Evolutionary conservation across 35 echinoderm and acorn worm species (phyloP), one percentile per base, ranked within the genome.

Genomic region (Heliocidaris erythrogramma): DNA sequence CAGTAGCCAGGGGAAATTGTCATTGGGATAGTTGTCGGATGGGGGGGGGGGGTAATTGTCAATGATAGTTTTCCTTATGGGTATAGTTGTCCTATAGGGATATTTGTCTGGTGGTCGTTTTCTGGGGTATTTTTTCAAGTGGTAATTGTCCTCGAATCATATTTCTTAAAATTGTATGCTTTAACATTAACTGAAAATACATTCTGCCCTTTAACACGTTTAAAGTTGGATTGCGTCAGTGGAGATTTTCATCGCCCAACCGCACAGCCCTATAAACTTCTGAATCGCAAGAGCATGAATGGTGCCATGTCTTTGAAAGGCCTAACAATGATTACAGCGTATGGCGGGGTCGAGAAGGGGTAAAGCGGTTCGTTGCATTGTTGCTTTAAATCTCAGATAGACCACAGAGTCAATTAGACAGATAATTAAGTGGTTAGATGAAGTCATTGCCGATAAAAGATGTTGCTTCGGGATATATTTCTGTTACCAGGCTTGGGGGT

Each of bases 361-460:
- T 78, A 78, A 78, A n/a, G 65, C 18, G 65, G 27, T 78, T 7
- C 18, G 27, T 78, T 21, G 65, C 8, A 78, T 78, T 78, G 65
- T 78, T 78, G 65, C 65, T 78, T 2, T 78, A 27, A 78, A 78
- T 78, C 65, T 78, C 18, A 7, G 4, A 78, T 78, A 7, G 18
- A 78, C 65, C 65, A 78, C 65, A 78, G 21, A 78, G 65, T 78
- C 65, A 78, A 78, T 78, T 78, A 78, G 65, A 78, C 21, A 78
- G 65, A 78, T 78, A 78, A 78, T 78, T 78, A 78, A 17, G 65
- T 78, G 65, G 65, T 78, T 78, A 78, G 65, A 78, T 78, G 65
- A n/a, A 78, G 18, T 78, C 65, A 78, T 78, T 78, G 18, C 4
- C 65, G 4, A 27, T 7, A 3, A 78, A 18, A n/a, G 27, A 27